These are phyloP conservation scores for Keiferia lycopersicella DNA, from an alignment of 2,888 invertebrate species.

Conservation along the genomic window DNA sequence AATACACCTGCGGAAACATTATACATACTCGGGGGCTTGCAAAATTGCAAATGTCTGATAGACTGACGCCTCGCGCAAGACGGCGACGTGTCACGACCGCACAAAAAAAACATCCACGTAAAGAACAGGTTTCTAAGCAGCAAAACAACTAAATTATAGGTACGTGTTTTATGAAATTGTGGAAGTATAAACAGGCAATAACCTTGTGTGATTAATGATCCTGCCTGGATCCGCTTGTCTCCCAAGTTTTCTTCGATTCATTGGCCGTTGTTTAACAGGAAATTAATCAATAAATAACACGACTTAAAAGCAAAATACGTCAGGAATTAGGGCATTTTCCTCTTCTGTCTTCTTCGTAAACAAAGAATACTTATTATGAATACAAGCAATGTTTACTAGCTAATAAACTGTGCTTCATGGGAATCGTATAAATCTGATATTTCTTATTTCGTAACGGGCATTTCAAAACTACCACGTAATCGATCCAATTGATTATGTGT, in stretches of 20 bases:
- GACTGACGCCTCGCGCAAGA: constrained; percentile 35
- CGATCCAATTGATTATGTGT: no score
- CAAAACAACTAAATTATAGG: not conserved
- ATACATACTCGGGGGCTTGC: constrained; percentile 49
- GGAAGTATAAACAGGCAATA: constrained; percentile 39
- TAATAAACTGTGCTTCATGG: no score
- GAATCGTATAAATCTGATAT: no score
- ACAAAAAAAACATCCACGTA: constrained; percentile 1
- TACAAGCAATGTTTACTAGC: no score
- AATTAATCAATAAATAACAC: constrained; percentile 7
- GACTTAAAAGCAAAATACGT: not conserved
- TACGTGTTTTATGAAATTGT: constrained; percentile 21
- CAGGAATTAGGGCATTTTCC: not conserved
- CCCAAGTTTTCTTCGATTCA: constrained; percentile 21
- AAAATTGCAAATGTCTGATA: constrained; percentile 59
- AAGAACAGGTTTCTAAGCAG: constrained; percentile 11
- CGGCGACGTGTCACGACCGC: constrained; percentile 18
- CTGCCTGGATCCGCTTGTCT: constrained; percentile 36
- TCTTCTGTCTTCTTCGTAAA: not conserved
- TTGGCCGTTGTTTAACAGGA: constrained; percentile 14
- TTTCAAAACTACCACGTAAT: no score
- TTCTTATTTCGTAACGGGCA: no score
- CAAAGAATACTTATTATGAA: not conserved
- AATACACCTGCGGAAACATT: constrained; percentile 20
- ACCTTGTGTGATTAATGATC: constrained; percentile 46